A percentile compares a stretch with the other conserved stretches of the same genome.
These are phyloP conservation scores for Podarcis siculus DNA, from an alignment of 2,797 vertebrate species.

Conservation along the genomic window DNA sequence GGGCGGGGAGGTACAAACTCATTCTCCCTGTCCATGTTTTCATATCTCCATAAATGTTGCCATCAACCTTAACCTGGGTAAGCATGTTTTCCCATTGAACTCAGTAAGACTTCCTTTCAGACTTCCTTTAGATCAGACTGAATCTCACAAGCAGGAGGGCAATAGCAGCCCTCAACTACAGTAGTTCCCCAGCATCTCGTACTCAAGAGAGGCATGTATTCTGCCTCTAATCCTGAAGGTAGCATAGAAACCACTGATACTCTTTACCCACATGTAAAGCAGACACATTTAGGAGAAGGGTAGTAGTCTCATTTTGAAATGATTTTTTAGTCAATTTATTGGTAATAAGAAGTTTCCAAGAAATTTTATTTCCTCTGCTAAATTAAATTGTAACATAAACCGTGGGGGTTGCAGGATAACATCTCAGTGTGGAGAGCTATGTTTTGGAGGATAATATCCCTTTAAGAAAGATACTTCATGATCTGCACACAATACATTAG, in stretches of 20 bases:
- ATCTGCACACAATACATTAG: conserved; percentile 1
- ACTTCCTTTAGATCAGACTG: too few relatives aligned
- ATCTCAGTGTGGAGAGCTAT: not conserved
- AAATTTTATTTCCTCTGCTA: not conserved
- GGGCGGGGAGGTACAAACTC: too few relatives aligned
- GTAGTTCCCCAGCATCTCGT: too few relatives aligned
- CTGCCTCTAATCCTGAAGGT: not conserved
- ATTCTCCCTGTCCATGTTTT: too few relatives aligned
- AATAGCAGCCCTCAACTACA: not conserved
- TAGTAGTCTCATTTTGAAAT: not conserved
- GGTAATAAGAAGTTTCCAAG: not conserved
- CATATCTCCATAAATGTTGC: too few relatives aligned
- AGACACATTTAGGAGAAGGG: not conserved
- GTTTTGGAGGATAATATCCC: conserved; percentile 3
- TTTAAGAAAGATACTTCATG: conserved; percentile 6
- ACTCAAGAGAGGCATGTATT: too few relatives aligned
- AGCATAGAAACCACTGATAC: not conserved
- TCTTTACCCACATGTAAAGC: not conserved
- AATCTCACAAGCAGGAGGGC: not conserved
- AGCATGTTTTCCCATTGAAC: not conserved
- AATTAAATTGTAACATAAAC: not conserved
- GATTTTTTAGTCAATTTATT: not conserved
- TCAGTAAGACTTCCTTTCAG: not conserved
- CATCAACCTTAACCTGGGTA: too few relatives aligned
- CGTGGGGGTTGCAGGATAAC: not conserved